Percentiles rank a stretch among this genome's conserved stretches.
These are phyloP conservation scores for Ploceus nigricollis DNA, from an alignment of 2,113 vertebrate species.

Conservation along the genomic window DNA sequence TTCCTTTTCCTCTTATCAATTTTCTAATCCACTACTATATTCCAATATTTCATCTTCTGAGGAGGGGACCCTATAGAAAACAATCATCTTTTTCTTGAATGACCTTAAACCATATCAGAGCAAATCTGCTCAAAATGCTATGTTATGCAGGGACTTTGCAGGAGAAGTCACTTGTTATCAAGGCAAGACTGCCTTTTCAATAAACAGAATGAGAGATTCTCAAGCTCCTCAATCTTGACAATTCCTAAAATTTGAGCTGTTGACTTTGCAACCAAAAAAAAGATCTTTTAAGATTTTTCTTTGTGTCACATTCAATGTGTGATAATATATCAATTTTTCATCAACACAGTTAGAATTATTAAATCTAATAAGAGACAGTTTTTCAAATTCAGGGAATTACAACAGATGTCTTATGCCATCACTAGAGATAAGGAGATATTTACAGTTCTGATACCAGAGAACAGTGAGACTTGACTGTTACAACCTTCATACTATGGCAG, in stretches of 20 bases:
- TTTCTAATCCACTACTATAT: neutral
- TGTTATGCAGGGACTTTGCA: neutral
- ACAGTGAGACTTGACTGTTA: neutral
- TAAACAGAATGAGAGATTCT: neutral
- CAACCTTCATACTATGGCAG: neutral
- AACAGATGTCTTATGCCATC: neutral
- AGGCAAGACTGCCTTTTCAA: neutral
- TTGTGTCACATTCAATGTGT: neutral
- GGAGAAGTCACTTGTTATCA: neutral
- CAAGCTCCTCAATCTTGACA: neutral
- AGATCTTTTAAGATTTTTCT: neutral
- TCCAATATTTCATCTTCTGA: neutral
- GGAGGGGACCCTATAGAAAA: neutral
- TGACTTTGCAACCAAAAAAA: neutral
- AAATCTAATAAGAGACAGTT: neutral
- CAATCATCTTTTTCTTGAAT: neutral
- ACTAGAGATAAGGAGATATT: neutral
- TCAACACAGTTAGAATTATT: neutral
- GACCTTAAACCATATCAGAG: neutral
- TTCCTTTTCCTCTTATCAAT: neutral
- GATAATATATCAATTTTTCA: neutral
- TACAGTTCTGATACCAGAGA: neutral
- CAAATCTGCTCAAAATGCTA: neutral
- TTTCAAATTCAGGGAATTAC: neutral
- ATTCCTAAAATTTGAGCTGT: neutral